phyloP scores from a whole-genome alignment of 2,888 invertebrate genomes.

The Polyploca ridens region DNA sequence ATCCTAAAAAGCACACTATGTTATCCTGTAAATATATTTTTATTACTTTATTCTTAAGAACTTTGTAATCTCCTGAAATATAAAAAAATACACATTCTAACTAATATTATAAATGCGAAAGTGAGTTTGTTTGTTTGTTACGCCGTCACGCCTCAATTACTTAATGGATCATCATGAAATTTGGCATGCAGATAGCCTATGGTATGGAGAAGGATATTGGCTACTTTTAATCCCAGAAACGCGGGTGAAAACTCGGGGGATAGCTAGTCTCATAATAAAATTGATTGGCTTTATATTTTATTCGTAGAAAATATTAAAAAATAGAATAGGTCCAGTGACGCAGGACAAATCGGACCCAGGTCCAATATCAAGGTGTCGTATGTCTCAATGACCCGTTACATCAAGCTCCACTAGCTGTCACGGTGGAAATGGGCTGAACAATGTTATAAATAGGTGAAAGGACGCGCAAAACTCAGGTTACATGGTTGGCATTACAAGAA shows the following conservation, averaged over 20 bases:
- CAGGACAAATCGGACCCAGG: slow-evolving; percentile 25
- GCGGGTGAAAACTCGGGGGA: too few species aligned
- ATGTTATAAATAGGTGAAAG: slow-evolving; percentile 70
- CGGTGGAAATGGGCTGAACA: slow-evolving; percentile 60
- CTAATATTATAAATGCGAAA: too few species aligned
- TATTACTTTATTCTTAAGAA: too few species aligned
- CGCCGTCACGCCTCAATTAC: too few species aligned
- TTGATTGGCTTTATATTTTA: not conserved
- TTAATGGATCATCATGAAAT: too few species aligned
- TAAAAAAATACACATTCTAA: not conserved
- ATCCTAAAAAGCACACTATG: too few species aligned
- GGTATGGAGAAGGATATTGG: too few species aligned
- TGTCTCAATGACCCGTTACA: slow-evolving; percentile 54
- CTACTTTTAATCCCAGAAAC: too few species aligned
- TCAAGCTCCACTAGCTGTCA: slow-evolving; percentile 65
- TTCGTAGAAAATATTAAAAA: slow-evolving; percentile 16
- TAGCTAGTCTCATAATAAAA: not conserved
- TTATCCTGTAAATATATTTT: too few species aligned
- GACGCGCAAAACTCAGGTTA: slow-evolving; percentile 64
- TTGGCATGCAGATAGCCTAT: too few species aligned
- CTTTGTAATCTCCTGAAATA: too few species aligned
- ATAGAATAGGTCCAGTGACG: slow-evolving; percentile 25
- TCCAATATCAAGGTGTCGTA: slow-evolving; percentile 41
- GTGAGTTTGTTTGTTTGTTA: too few species aligned
- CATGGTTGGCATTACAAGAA: slow-evolving; percentile 61